These are phyloP conservation scores for Muschampia plurimacula DNA, from an alignment of 2,888 invertebrate genomes.

Conservation along the genomic window DNA sequence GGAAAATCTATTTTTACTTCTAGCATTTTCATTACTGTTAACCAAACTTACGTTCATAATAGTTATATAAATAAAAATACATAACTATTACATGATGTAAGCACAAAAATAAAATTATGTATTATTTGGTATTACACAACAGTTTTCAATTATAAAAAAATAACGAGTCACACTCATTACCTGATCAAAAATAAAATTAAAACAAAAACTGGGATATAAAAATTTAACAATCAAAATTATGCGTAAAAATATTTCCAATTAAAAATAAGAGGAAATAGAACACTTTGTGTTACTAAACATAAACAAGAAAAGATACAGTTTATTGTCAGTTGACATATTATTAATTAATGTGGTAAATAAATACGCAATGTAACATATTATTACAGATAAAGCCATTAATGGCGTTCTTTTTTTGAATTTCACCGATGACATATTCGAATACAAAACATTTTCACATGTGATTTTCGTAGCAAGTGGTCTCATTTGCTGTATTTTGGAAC, in stretches of 20 bases:
- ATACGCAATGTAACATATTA: slow-evolving; percentile 46
- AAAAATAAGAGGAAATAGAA: slow-evolving; percentile 62
- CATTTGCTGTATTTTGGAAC: no score
- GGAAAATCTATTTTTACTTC: slow-evolving; percentile 20
- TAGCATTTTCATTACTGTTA: slow-evolving; percentile 64
- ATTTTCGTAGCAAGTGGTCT: no score
- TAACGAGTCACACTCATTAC: slow-evolving; percentile 77
- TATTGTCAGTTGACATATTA: slow-evolving; percentile 65
- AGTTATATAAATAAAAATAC: slow-evolving; percentile 59
- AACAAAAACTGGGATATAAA: slow-evolving; percentile 58
- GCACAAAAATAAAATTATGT: slow-evolving; percentile 71
- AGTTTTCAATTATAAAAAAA: slow-evolving; percentile 63
- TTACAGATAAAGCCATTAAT: not conserved
- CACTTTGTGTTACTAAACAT: slow-evolving; percentile 72
- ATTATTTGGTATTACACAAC: slow-evolving; percentile 84
- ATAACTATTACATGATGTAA: slow-evolving; percentile 66
- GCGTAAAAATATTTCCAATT: slow-evolving; percentile 63
- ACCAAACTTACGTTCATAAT: slow-evolving; percentile 61
- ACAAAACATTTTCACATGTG: no score
- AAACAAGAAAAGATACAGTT: slow-evolving; percentile 59
- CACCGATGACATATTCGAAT: no score
- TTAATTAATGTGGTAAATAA: slow-evolving; percentile 63
- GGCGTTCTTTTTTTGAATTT: no score
- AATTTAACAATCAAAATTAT: slow-evolving; percentile 65
- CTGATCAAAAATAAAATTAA: slow-evolving; percentile 50